Conservation (phyloP, 2,113 vertebrate genomes). For the Oxyruncus cristatus region DNA sequence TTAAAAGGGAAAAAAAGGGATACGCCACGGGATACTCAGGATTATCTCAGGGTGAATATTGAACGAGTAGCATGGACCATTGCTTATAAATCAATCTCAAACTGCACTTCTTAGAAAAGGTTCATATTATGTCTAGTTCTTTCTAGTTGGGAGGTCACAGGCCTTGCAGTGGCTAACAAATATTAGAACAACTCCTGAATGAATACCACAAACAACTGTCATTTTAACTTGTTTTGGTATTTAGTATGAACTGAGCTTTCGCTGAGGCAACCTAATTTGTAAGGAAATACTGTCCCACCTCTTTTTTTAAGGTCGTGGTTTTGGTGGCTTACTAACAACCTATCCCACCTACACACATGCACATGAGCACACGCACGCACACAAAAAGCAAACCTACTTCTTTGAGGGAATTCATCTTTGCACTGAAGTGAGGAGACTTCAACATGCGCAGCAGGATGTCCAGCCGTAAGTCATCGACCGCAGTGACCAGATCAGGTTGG, state of each 20-base stretch:
- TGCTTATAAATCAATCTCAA: background rate
- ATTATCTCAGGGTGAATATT: background rate
- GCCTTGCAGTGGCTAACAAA: background rate
- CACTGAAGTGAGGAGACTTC: conserved; percentile 97
- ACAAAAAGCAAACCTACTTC: conserved; percentile 77
- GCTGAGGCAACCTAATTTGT: background rate
- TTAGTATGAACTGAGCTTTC: background rate
- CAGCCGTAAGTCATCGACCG: conserved; percentile 91
- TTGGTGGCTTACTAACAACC: background rate
- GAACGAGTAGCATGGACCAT: background rate
- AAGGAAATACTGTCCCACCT: background rate
- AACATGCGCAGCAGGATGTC: conserved; percentile 97
- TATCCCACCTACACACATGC: background rate
- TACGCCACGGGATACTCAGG: background rate
- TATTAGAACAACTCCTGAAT: background rate
- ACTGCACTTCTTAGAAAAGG: background rate
- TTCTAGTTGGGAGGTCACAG: background rate
- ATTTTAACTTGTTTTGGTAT: background rate
- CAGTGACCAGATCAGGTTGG: conserved; percentile 90
- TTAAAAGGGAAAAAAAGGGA: background rate
- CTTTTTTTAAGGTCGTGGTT: background rate
- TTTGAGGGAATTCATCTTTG: conserved; percentile 99
- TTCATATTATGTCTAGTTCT: background rate
- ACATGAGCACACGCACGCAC: fast-evolving
- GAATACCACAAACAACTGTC: background rate